phyloP scores from a whole-genome alignment of 2,888 invertebrate species.

The Drosophila limbata region DNA sequence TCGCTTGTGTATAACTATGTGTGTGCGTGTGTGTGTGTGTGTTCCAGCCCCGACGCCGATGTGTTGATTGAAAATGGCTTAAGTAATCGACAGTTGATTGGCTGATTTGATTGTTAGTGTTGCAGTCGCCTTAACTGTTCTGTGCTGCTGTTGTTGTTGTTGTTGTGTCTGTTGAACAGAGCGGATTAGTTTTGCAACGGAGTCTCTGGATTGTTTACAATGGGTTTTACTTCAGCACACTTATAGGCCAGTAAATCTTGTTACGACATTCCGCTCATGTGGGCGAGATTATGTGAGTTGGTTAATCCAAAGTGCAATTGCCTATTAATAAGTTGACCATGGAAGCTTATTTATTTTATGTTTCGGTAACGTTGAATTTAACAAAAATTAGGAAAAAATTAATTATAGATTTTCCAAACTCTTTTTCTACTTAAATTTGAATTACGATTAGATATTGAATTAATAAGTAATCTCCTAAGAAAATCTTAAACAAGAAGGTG shows the following conservation, averaged over 20 bases:
- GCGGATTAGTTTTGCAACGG: conserved; percentile 50
- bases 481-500: too few species aligned
- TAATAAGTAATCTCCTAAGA: too few species aligned
- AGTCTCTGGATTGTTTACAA: conserved; percentile 23
- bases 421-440: too few species aligned
- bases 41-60: conserved; percentile 30
- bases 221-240: conserved; percentile 24
- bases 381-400: not conserved
- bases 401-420: too few species aligned
- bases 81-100: conserved; percentile 81
- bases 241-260: conserved; percentile 39
- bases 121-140: conserved; percentile 26
- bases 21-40: conserved; percentile 7
- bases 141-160: conserved; percentile 20
- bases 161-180: conserved; percentile 39
- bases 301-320: not conserved
- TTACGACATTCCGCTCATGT: conserved; percentile 20
- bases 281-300: conserved; percentile 20
- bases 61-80: conserved; percentile 80
- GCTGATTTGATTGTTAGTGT: conserved; percentile 69
- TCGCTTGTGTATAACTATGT: conserved; percentile 23
- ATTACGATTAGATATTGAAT: too few species aligned
- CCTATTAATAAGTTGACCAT: not conserved
- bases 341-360: not conserved
- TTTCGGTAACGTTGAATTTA: not conserved